Evolutionary conservation across 2,797 vertebrate genomes (phyloP).

Genomic region (Cyprinodon diabolis): DNA sequence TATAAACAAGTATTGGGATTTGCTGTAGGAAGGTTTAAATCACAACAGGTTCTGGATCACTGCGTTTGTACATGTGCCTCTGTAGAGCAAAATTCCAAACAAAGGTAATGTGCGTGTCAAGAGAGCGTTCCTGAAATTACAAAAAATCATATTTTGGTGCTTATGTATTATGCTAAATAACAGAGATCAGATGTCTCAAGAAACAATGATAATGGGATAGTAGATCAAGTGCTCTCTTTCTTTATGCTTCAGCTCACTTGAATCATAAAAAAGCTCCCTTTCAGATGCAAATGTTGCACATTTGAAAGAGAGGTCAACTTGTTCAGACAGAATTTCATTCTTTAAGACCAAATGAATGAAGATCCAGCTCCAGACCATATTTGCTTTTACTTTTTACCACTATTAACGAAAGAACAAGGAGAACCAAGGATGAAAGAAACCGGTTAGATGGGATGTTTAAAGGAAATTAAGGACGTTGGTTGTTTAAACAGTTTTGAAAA

Average conservation of each 20-base stretch:
- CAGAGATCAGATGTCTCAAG: slow-evolving; percentile 48
- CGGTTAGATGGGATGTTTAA: slow-evolving; percentile 1
- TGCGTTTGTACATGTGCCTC: slow-evolving; percentile 11
- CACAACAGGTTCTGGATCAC: slow-evolving; percentile 2
- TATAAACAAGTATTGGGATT: slow-evolving; percentile 60
- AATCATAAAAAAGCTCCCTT: slow-evolving; percentile 67
- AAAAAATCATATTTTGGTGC: background rate
- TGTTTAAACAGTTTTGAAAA: background rate
- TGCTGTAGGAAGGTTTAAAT: slow-evolving; percentile 38
- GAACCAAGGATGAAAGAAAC: background rate
- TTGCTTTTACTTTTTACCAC: slow-evolving; percentile 21
- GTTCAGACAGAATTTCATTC: slow-evolving; percentile 47
- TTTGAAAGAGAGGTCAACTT: slow-evolving; percentile 72
- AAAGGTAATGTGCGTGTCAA: slow-evolving; percentile 15
- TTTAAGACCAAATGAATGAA: slow-evolving; percentile 61
- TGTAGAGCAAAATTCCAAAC: slow-evolving; percentile 26
- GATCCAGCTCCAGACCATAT: slow-evolving; percentile 48
- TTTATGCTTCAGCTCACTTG: slow-evolving; percentile 62
- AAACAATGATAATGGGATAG: slow-evolving; percentile 50
- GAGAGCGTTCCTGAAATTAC: background rate
- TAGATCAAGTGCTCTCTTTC: slow-evolving; percentile 33
- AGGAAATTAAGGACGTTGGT: slow-evolving; percentile 1
- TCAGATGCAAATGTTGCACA: slow-evolving; percentile 70
- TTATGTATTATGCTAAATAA: background rate
- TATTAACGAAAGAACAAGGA: slow-evolving; percentile 45